phyloP scores from a whole-genome alignment of 2,797 vertebrate genomes.

The Galagoides demidoff region DNA sequence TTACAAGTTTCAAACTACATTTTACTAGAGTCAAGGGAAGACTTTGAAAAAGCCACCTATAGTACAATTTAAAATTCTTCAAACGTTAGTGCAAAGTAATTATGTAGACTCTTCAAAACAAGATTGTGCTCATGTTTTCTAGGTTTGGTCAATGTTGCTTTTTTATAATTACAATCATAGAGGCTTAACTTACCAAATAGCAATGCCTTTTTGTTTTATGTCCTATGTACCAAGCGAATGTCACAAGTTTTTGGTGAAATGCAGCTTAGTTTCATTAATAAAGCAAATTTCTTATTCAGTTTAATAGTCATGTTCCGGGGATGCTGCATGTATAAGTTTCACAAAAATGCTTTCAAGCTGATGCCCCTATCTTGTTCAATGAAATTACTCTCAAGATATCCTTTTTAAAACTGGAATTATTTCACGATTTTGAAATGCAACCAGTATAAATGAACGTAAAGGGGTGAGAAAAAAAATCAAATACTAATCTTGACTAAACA shows the following conservation, averaged over 20 bases:
- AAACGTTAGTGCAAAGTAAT: conserved; percentile 88
- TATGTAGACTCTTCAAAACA: conserved; percentile 86
- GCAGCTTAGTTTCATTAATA: conserved; percentile 81
- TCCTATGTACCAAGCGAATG: conserved; percentile 84
- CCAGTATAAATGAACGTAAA: conserved; percentile 71
- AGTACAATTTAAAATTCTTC: conserved; percentile 87
- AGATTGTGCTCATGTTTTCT: conserved; percentile 85
- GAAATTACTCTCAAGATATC: conserved; percentile 71
- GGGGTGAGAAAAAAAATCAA: conserved; percentile 75
- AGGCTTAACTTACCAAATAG: conserved; percentile 86
- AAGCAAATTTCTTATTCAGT: conserved; percentile 84
- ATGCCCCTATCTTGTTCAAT: conserved; percentile 71
- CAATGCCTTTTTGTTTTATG: conserved; percentile 83
- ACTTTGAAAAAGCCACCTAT: conserved; percentile 87
- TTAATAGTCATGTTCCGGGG: conserved; percentile 86
- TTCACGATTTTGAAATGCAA: conserved; percentile 81
- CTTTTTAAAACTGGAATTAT: conserved; percentile 82
- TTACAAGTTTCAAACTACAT: conserved; percentile 87
- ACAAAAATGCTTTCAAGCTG: conserved; percentile 80
- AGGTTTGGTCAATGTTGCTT: conserved; percentile 83
- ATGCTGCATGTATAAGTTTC: conserved; percentile 79
- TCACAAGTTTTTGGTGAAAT: conserved; percentile 82
- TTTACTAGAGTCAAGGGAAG: conserved; percentile 86
- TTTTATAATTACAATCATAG: conserved; percentile 86
- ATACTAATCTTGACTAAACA: conserved; percentile 83